These are phyloP conservation scores for Horisme vitalbata DNA, from an alignment of 2,888 invertebrate genomes.

Conservation along the genomic window DNA sequence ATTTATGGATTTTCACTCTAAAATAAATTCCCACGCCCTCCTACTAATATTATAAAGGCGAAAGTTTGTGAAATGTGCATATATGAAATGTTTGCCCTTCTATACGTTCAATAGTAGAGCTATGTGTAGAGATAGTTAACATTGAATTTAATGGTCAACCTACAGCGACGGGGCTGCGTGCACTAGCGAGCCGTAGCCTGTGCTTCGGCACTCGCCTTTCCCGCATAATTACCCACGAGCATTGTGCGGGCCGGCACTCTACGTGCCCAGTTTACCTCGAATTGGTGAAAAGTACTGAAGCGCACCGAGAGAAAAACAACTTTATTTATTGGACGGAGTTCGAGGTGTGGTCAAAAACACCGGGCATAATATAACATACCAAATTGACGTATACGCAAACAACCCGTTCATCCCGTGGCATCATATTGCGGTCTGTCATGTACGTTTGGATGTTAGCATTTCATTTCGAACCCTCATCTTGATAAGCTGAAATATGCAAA, in stretches of 20 bases:
- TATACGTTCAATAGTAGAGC: background rate
- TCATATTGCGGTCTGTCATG: conserved; percentile 18
- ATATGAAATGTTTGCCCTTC: no score
- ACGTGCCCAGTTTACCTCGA: conserved; percentile 63
- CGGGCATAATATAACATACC: background rate
- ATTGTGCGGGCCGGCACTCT: conserved; percentile 62
- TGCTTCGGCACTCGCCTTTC: conserved; percentile 56
- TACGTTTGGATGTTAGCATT: conserved; percentile 14
- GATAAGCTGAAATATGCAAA: conserved; percentile 16
- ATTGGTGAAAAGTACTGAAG: conserved; percentile 60
- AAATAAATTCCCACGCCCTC: no score
- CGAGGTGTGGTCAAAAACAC: conserved; percentile 16
- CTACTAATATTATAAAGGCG: no score
- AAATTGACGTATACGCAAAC: conserved; percentile 1
- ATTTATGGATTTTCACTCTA: no score
- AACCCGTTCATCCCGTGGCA: conserved; percentile 18
- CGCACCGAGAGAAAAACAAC: conserved; percentile 53
- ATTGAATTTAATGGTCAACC: conserved; percentile 28
- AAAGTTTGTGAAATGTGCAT: no score
- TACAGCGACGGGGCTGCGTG: conserved; percentile 26
- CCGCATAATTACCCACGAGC: conserved; percentile 73
- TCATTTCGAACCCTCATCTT: conserved; percentile 12
- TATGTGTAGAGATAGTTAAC: conserved; percentile 13
- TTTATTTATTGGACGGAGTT: conserved; percentile 43
- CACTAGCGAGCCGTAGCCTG: conserved; percentile 33